These are phyloP conservation scores for Heterodera filipjevi DNA, from an alignment of 2,888 invertebrate genomes.

Conservation along the genomic window DNA sequence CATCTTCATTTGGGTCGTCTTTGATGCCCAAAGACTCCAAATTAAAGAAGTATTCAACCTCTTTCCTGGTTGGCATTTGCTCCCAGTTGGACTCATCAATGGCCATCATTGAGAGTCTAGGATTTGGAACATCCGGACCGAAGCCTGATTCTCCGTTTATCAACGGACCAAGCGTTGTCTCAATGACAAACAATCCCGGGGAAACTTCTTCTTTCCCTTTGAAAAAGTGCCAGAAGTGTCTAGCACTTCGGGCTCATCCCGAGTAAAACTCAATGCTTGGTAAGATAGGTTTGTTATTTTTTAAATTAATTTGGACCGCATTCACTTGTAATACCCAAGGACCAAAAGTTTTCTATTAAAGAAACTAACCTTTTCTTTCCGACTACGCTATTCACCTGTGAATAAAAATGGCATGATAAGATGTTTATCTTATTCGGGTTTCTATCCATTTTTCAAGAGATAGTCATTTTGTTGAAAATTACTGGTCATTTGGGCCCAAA, in stretches of 20 bases:
- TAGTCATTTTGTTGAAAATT: too few species aligned
- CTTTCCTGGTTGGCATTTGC: neutral
- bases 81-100: neutral
- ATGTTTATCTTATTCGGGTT: too few species aligned
- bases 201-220: neutral
- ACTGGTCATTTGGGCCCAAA: too few species aligned
- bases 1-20: slow-evolving; percentile 5
- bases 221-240: neutral
- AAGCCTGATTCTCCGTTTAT: neutral
- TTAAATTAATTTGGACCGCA: too few species aligned
- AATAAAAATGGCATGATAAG: too few species aligned
- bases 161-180: neutral
- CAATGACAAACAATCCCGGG: neutral
- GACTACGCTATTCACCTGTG: too few species aligned
- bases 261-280: neutral
- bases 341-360: too few species aligned
- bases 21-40: slow-evolving; percentile 2
- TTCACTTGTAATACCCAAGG: too few species aligned
- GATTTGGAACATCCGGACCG: neutral
- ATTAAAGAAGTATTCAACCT: slow-evolving; percentile 3
- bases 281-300: too few species aligned
- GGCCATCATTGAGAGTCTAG: neutral
- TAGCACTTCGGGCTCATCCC: neutral
- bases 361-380: too few species aligned
- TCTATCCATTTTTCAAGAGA: too few species aligned